Evolutionary conservation across 2,797 vertebrate species (phyloP).

Genomic region (Diglossa cyanea): DNA sequence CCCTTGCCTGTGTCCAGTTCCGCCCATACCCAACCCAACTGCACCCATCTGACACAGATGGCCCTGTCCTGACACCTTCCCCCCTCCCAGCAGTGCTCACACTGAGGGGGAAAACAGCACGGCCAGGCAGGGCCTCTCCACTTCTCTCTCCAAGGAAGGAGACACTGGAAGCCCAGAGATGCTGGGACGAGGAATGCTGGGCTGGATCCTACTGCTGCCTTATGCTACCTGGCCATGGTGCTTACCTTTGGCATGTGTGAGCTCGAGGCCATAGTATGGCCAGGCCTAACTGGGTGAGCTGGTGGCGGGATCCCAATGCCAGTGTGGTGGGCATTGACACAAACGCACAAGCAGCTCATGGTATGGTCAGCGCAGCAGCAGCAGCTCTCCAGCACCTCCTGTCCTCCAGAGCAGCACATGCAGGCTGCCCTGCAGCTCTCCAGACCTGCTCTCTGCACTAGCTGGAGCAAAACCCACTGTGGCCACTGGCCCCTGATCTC

Average conservation of each 20-base stretch:
- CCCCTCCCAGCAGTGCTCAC: not conserved
- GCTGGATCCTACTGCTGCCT: not conserved
- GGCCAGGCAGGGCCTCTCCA: not conserved
- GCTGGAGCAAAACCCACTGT: not conserved
- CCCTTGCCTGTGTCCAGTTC: not conserved
- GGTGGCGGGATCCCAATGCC: not conserved
- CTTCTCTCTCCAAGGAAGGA: not conserved
- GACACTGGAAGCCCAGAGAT: not conserved
- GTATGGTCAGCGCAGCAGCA: not conserved
- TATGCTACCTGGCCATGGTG: accelerated
- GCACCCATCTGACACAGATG: not conserved
- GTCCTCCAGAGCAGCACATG: accelerated
- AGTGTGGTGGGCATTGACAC: not conserved
- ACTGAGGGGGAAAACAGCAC: not conserved
- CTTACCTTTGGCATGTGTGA: not conserved
- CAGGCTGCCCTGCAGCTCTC: not conserved
- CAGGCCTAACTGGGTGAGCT: not conserved
- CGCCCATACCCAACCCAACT: accelerated
- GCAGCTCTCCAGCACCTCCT: not conserved
- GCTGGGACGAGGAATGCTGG: not conserved
- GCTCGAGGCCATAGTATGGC: not conserved
- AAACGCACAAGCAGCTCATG: not conserved
- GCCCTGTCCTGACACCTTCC: not conserved
- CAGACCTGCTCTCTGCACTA: not conserved
- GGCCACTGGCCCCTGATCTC: not conserved